Evolutionary conservation across 2,113 vertebrate species (phyloP), one percentile per base, ranked within the genome.

Genomic region (Takifugu bimaculatus): DNA sequence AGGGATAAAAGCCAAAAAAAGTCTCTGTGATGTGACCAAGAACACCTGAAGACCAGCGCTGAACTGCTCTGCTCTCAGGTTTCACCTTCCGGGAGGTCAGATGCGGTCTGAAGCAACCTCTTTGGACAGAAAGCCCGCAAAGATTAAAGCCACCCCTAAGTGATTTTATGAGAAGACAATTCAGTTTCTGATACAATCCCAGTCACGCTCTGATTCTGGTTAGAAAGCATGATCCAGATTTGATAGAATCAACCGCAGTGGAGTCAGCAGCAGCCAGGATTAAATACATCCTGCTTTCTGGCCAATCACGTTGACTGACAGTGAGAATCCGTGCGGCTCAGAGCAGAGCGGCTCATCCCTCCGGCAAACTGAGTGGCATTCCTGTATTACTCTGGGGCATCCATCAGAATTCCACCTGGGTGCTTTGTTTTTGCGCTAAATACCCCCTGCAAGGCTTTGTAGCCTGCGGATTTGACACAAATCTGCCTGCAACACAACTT

Each of bases 281-380:
- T 84, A 85, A 79, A 78, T 65, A 72, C 68, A 64, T 86, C 79
- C 71, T 68, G 54, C 69, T 72, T 68, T 57, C 69, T 48, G 60
- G 70, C 83, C 78, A 75, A 76, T 80, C 75, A 79, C 60, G 77
- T 77, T 79, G 73, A 79, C 70, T 79, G 80, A 79, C 79, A 76
- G 70, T 62, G n/a, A 25, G 65, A 76, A 68, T 74, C 65, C 55
- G 54, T 61, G 74, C 63, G 44, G 66, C 61, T 65, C 35, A 10
- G 77, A 75, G 56, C 50, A 13, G 15, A 50, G 57, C 63, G 26
- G 66, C 60, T 80, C 68, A 71, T 72, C 62, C 66, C 66, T 64
- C 25, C 28, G 28, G 67, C 47, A 29, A 57, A 60, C 50, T 49
- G n/a, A 32, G 39, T 42, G 50, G 57, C 50, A 58, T 63, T 29